Base-by-base conservation (phyloP, 1,140 invertebrate species). In the Drosophila rufa region DNA sequence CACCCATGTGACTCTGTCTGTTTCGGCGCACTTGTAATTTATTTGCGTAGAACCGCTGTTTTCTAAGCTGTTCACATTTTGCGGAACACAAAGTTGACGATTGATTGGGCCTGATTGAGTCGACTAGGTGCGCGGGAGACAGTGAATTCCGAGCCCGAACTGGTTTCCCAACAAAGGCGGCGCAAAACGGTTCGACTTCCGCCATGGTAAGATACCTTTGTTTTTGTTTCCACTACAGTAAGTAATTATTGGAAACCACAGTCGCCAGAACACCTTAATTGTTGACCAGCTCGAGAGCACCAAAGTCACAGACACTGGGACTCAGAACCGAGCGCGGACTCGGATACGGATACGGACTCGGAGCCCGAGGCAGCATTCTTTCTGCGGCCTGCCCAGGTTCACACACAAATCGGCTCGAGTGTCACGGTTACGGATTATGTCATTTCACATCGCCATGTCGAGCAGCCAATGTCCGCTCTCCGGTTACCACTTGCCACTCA, bases 1-100 rank as follows among this genome's bases (percentile, higher is more conserved):
- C 57, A 60, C 61, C 55, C 70, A 58, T 79, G 75, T 75, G 74
- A 57, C 75, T 68, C 45, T 57, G 56, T 62, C 73, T 66, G 76
- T 69, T 75, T 84, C 71, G 73, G 60, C 40, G 77, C 79, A 79
- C 77, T 89, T 84, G 80, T 87, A 90, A 83, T 75, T 75, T 80
- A 73, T 80, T 80, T 81, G 65, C 80, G 69, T 80, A 69, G n/a
- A 64, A 27, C 19, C 19, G 47, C 47, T 69, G 75, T 78, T 79
- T 76, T 80, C 79, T 60, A 71, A 76, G 67, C 80, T 70, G 57
- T 76, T 77, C 73, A 58, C 64, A 59, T 64, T 89, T 89, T 90
- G 77, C 83, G 84, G 84, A 86, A 89, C 76, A 86, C 66, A 77
- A 87, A 77, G 71, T 80, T 80, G 83, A 70, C 84, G 80, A 86